Percentiles rank a stretch among this genome's conserved stretches.
Conservation (phyloP, 2,888 invertebrate species). For the Trissonchulus sp. region DNA sequence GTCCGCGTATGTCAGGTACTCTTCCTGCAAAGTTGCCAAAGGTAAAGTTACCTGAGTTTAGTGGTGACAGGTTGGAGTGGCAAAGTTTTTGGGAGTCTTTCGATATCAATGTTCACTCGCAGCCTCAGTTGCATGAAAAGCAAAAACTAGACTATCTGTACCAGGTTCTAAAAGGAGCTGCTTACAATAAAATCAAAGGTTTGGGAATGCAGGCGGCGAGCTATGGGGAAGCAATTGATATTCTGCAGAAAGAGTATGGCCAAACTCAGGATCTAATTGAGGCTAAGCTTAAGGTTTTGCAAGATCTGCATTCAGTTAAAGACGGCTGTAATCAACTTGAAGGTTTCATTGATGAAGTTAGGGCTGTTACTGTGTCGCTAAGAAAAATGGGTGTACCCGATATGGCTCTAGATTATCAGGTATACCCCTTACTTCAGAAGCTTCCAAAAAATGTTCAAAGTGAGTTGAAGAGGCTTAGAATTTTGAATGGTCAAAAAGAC, state of each 20-base stretch:
- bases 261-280: not conserved
- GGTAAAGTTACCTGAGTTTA: not conserved
- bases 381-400: not conserved
- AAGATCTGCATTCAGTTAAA: not conserved
- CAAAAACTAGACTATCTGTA: conserved; percentile 15
- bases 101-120: conserved; percentile 1
- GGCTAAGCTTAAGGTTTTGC: not conserved
- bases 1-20: not conserved
- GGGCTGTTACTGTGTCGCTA: not conserved
- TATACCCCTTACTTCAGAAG: not conserved
- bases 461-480: not conserved
- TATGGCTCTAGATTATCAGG: not conserved
- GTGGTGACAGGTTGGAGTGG: conserved; percentile 11
- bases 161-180: conserved; percentile 2
- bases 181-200: conserved; percentile 13
- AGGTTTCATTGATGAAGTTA: not conserved
- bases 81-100: conserved; percentile 15
- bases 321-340: not conserved
- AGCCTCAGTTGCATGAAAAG: not conserved
- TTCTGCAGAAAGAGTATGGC: not conserved
- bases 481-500: not conserved
- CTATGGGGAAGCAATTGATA: not conserved
- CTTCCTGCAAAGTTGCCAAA: not conserved
- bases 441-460: not conserved
- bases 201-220: not conserved